These are phyloP conservation scores for Lepas anatifera DNA, from an alignment of 2,888 invertebrate species.

Conservation along the genomic window DNA sequence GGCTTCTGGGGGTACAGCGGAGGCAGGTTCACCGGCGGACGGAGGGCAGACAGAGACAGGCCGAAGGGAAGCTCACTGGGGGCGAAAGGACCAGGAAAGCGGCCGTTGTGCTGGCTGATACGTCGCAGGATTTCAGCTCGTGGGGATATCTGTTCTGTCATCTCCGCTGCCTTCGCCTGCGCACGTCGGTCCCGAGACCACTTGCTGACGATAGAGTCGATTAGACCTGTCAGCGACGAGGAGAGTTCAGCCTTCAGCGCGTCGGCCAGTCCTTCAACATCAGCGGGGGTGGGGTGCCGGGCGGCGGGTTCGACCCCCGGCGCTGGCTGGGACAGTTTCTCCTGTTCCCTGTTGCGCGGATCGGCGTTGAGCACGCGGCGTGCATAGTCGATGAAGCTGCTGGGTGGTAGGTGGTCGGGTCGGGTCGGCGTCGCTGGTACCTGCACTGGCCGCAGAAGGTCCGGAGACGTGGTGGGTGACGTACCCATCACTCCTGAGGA, in stretches of 20 bases:
- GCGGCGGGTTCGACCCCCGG: background rate
- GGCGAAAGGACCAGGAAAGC: background rate
- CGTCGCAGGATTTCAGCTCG: background rate
- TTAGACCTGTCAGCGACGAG: conserved; percentile 64
- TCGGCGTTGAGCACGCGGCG: conserved; percentile 19
- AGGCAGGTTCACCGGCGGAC: background rate
- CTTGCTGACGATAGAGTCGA: conserved; percentile 63
- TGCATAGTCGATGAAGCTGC: conserved; percentile 24
- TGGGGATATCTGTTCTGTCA: background rate
- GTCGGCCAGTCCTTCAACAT: conserved; percentile 79
- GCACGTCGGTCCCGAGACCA: conserved; percentile 60
- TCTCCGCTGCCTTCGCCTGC: conserved; percentile 1
- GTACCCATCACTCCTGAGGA: too few species aligned
- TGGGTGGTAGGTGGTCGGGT: conserved; percentile 39
- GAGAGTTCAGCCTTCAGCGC: conserved; percentile 81
- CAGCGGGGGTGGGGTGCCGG: conserved; percentile 43
- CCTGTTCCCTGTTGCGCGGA: background rate
- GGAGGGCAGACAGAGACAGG: background rate
- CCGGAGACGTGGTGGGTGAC: background rate
- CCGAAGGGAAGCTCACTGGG: background rate
- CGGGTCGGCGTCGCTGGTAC: conserved; percentile 36
- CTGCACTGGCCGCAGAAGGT: conserved; percentile 34
- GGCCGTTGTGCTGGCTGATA: conserved; percentile 11
- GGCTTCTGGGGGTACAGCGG: background rate
- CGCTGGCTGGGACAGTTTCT: conserved; percentile 1